Conservation (phyloP, 2,113 vertebrate species). For the Addax nasomaculatus region DNA sequence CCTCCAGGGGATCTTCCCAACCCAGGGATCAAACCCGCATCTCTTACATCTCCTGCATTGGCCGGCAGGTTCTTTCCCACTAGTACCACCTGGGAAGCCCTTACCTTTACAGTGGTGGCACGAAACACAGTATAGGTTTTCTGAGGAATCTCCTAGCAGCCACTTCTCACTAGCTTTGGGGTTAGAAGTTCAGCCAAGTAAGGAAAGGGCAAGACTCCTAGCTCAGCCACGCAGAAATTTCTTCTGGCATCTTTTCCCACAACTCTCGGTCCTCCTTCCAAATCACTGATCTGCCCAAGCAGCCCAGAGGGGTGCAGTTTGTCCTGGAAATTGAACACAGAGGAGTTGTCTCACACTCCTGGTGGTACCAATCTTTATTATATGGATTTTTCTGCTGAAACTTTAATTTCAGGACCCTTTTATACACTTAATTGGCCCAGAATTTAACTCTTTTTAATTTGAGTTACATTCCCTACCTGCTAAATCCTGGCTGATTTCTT, state of each 20-base stretch:
- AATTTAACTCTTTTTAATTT: neutral
- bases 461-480: neutral
- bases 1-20: neutral
- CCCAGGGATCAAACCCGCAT: neutral
- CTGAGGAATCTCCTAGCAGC: neutral
- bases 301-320: neutral
- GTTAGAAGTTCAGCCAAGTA: neutral
- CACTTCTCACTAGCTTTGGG: neutral
- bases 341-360: too few species aligned
- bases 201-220: neutral
- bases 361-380: neutral
- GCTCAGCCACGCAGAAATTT: neutral
- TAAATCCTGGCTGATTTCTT: neutral
- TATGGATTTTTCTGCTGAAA: neutral
- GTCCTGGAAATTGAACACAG: neutral
- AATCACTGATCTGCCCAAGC: neutral
- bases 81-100: neutral
- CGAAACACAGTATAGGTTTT: neutral
- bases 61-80: neutral
- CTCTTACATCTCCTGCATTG: neutral
- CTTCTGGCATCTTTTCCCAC: neutral
- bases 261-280: neutral
- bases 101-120: neutral
- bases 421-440: neutral
- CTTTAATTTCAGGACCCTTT: neutral